Evolutionary conservation across 2,797 vertebrate species (phyloP).

Genomic region (Carcharodon carcharias): DNA sequence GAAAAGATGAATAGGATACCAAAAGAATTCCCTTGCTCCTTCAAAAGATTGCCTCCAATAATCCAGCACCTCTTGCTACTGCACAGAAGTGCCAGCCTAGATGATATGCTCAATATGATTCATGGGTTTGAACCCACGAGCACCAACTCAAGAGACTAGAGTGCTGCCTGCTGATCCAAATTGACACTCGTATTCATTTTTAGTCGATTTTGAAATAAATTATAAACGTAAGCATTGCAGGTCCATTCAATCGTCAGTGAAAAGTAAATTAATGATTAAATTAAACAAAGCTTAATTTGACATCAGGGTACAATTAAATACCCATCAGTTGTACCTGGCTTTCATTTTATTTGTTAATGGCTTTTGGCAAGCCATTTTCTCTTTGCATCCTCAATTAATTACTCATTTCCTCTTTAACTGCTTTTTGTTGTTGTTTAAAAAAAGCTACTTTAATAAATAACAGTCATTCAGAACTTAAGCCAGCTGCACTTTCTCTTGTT

Average conservation of each 20-base stretch:
- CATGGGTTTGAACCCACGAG: no score
- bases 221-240: not conserved
- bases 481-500: not conserved
- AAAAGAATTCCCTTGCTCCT: not conserved
- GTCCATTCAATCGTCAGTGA: not conserved
- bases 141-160: no score
- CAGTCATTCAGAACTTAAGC: not conserved
- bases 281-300: not conserved
- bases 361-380: not conserved
- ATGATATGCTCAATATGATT: not conserved
- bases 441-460: not conserved
- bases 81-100: not conserved
- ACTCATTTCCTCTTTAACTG: not conserved
- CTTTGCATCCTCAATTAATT: not conserved
- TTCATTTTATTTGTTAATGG: not conserved
- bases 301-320: not conserved
- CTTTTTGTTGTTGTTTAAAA: not conserved
- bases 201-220: not conserved
- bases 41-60: not conserved
- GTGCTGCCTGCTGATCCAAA: not conserved
- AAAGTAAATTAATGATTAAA: not conserved
- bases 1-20: not conserved
- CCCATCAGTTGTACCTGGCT: not conserved
- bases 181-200: not conserved
- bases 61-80: not conserved